phyloP scores from a whole-genome alignment of 2,797 vertebrate genomes.

The Phrynocephalus vlangalii region DNA sequence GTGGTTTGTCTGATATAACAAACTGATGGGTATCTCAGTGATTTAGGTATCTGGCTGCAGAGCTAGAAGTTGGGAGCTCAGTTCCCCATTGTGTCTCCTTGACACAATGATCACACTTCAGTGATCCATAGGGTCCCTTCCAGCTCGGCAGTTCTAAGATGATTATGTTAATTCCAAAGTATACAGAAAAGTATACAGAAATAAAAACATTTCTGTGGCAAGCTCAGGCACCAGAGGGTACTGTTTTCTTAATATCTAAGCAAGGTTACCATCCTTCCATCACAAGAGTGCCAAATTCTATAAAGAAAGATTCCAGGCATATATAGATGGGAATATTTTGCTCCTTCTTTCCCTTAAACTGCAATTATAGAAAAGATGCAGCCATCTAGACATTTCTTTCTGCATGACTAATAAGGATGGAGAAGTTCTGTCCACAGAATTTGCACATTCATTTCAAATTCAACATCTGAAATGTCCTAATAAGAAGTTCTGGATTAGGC shows the following conservation, averaged over 20 bases:
- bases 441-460: neutral
- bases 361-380: neutral
- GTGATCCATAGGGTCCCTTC: no score
- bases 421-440: neutral
- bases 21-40: no score
- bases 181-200: neutral
- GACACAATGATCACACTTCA: no score
- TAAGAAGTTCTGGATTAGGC: no score
- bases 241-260: neutral
- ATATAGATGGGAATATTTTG: neutral
- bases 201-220: rapidly evolving
- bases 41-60: no score
- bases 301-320: neutral
- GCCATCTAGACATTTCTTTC: neutral
- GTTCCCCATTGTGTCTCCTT: no score
- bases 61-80: no score
- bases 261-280: neutral
- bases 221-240: slow-evolving; percentile 17
- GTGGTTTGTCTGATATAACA: no score
- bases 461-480: no score
- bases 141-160: neutral
- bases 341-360: neutral
- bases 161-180: rapidly evolving
- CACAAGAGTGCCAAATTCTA: neutral
- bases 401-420: neutral